phyloP scores from a whole-genome alignment of 2,888 invertebrate genomes.

The Diogma glabrata region DNA sequence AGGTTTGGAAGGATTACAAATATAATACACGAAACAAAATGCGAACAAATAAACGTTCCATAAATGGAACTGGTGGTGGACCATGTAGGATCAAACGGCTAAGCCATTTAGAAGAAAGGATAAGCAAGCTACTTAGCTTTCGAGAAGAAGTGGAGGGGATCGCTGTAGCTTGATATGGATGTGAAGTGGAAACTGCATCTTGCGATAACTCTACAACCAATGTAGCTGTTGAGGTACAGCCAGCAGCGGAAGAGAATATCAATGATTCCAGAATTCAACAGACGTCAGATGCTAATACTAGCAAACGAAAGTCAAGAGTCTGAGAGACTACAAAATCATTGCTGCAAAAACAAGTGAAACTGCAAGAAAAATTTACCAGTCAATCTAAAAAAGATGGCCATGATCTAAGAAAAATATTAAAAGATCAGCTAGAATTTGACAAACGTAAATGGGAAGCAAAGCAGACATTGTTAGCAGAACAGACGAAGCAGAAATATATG shows the following conservation, averaged over 20 bases:
- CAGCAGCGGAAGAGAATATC: background rate
- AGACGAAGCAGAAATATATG: background rate
- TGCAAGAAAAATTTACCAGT: background rate
- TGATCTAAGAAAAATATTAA: no score
- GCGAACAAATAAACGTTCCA: background rate
- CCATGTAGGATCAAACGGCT: background rate
- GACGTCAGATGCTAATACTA: no score
- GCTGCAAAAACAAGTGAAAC: background rate
- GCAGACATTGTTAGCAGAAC: background rate
- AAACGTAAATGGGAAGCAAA: background rate
- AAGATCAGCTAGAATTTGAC: background rate
- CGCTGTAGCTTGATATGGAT: background rate
- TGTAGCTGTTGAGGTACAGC: background rate
- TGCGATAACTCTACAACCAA: background rate
- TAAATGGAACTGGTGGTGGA: background rate
- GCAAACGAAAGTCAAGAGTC: no score
- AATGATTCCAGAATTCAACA: no score
- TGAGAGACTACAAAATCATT: background rate
- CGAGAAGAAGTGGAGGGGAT: background rate
- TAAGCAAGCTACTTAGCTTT: background rate
- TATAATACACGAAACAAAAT: background rate
- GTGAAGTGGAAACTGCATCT: no score
- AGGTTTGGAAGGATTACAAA: slow-evolving; percentile 1
- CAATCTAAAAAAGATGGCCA: no score
- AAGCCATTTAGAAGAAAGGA: background rate